Evolutionary conservation across 2,113 vertebrate species (phyloP), one percentile per base, ranked within the genome.

Genomic region (Daphoenositta chrysoptera): DNA sequence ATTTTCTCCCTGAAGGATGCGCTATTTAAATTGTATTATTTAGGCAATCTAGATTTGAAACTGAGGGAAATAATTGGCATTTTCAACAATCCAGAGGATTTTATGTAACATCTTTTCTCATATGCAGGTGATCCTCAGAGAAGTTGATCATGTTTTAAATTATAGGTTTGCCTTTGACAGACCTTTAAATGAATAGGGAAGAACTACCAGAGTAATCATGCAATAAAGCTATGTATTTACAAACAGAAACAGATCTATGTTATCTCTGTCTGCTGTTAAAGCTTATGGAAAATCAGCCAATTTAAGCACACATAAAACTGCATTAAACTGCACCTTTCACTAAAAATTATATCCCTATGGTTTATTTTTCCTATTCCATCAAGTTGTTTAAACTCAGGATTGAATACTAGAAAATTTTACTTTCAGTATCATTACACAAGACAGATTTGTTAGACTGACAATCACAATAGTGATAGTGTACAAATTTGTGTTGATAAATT

Each of bases 281-380:
- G 0, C 18, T 66, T 87, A 22, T 37, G 39, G 22, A 33, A 90
- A 87, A 60, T 51, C 27, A 76, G 11, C 19, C n/a, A 72, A 30
- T 39, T 37, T 72, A 68, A 81, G 24, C 23, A 56, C 13, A 56
- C 6, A 35, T 8, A 45, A 66, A 85, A 57, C 23, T 44, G 4
- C 4, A 57, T n/a, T 78, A 70, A 85, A 44, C 16, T 76, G 26
- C 20, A 47, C 10, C 12, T 68, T 19, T 64, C 72, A 68, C 9
- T 72, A 72, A 53, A 75, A 44, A 13, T 19, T 0, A 0, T 28
- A 27, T 14, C 9, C 24, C 6, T 61, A 15, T 26, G 10, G 7
- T 65, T 83, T 56, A 45, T 65, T 88, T 96, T 77, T 56, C 42
- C 48, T 65, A 2, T 86, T 11, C 6, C 24, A 35, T 58, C 3